Evolutionary conservation across 2,113 vertebrate genomes (phyloP), one percentile per base, ranked within the genome.

Genomic region (Cynocephalus volans): DNA sequence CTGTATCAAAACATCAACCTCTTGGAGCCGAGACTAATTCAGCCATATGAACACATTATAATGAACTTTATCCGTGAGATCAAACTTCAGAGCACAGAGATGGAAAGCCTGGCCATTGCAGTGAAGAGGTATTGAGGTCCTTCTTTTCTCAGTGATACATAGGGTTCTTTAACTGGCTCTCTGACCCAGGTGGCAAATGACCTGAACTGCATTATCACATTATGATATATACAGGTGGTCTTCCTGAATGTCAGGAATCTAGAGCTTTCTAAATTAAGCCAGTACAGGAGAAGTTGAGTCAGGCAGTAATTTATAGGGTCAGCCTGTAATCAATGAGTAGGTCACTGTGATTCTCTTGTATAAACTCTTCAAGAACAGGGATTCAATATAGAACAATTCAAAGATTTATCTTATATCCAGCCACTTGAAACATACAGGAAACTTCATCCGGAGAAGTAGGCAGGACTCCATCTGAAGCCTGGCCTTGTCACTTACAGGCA

Each of bases 1-100:
- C 97, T 99, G 95, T 99, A 99, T 98, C 99, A 99, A 98, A 99
- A 99, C 98, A 99, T 99, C 98, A 99, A 98, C 84, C 98, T 99
- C 96, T 99, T 99, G 10, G 99, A 99, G 97, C 99, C 99, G 86
- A 98, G 99, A 91, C 98, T 99, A 97, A 98, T 99, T 64, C 99
- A 99, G 93, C 99, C 99, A 0, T 99, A 99, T 0, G 99, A 99
- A 97, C 99, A 99, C 88, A 99, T 99, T 95, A 98, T 99, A 97
- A 97, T 98, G 58, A 99, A 99, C 98, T 99, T 99, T 97, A 99
- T 99, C 89, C 99, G 98, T 76, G 99, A 99, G 98, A 99, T 99
- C 98, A 99, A 98, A 97, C 99, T 99, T 96, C 99, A 99, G 97
- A 99, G 99, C 97, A 98, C 98, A 13, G 99, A 99, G 96, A 99